phyloP scores from a whole-genome alignment of 1,140 invertebrate genomes.

The Scaptomyza graminum region DNA sequence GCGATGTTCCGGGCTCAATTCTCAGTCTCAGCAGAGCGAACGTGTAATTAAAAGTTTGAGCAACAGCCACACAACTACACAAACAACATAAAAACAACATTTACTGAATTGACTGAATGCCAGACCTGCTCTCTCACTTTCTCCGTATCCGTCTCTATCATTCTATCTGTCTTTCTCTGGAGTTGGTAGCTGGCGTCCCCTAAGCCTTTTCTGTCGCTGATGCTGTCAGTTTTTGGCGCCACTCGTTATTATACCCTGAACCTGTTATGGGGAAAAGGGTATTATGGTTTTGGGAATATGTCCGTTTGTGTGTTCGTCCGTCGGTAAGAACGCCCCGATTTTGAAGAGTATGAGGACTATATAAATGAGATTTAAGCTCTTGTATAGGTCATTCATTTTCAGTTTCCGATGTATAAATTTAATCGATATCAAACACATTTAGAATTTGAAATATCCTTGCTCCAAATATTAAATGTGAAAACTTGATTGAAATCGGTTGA shows the following conservation, averaged over 20 bases:
- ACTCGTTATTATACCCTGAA: slow-evolving; percentile 26
- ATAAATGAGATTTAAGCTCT: too few species aligned
- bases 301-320: too few species aligned
- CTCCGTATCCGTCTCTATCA: background rate
- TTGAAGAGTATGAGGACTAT: too few species aligned
- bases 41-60: slow-evolving; percentile 80
- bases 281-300: too few species aligned
- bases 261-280: too few species aligned
- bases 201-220: slow-evolving; percentile 43
- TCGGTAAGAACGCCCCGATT: too few species aligned
- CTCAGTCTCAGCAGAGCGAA: slow-evolving; percentile 41
- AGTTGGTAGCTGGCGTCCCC: slow-evolving; percentile 5
- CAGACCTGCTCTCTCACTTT: slow-evolving; percentile 3
- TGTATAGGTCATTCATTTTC: too few species aligned
- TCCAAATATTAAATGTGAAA: too few species aligned
- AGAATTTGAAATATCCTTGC: too few species aligned
- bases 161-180: background rate
- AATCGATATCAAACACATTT: too few species aligned
- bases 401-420: too few species aligned
- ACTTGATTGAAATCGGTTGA: too few species aligned
- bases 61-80: slow-evolving; percentile 64
- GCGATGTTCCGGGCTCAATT: background rate
- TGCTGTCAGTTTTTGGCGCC: slow-evolving; percentile 69
- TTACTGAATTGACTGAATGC: slow-evolving; percentile 62
- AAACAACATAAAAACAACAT: slow-evolving; percentile 49